A percentile compares a stretch with the other conserved stretches of the same genome.
phyloP scores from a whole-genome alignment of 2,888 invertebrate genomes.

The Apamea sordens region DNA sequence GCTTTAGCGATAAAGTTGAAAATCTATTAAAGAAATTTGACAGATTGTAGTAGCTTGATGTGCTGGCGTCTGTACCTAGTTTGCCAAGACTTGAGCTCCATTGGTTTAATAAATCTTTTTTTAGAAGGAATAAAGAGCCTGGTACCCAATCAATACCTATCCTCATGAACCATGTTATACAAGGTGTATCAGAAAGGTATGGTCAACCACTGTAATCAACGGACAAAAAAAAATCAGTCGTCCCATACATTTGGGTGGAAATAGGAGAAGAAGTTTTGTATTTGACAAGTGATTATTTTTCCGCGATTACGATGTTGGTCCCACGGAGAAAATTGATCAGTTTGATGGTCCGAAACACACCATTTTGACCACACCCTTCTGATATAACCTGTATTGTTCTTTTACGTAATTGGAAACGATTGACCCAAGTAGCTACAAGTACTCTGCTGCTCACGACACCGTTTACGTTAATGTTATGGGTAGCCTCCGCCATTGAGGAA shows the following conservation, averaged over 20 bases:
- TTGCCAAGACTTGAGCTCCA: background rate
- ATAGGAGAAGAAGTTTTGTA: too few species aligned
- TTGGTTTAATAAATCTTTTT: background rate
- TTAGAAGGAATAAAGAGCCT: background rate
- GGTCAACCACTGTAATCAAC: too few species aligned
- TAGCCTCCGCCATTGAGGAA: slow-evolving; percentile 48
- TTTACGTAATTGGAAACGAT: background rate
- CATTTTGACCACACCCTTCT: background rate
- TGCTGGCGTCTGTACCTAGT: too few species aligned
- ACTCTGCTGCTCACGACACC: background rate
- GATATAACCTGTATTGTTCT: background rate
- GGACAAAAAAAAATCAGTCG: too few species aligned
- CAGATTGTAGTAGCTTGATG: too few species aligned
- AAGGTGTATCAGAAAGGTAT: too few species aligned
- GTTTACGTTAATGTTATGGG: background rate
- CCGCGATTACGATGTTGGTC: too few species aligned
- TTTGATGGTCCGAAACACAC: background rate
- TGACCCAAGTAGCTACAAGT: background rate
- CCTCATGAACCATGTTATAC: background rate
- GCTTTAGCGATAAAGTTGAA: too few species aligned
- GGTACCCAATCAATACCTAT: background rate
- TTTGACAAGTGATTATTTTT: too few species aligned
- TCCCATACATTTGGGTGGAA: too few species aligned
- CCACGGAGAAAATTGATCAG: too few species aligned
- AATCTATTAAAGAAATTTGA: too few species aligned